These are phyloP conservation scores for Perithous albicinctus DNA, from an alignment of 2,888 invertebrate genomes.

Conservation along the genomic window DNA sequence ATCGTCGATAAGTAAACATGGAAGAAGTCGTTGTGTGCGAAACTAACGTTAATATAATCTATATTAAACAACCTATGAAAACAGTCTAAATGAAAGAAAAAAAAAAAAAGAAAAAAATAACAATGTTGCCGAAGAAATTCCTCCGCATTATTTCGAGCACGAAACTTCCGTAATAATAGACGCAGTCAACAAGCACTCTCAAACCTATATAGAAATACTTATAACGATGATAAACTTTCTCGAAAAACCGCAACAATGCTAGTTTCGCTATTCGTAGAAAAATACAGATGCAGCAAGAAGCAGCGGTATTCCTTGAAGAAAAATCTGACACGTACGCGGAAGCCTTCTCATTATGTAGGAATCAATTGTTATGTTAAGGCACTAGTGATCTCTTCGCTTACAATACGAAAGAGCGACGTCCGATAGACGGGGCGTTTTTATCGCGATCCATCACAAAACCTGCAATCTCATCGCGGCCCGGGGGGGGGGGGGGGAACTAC, in stretches of 20 bases:
- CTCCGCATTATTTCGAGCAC: slow-evolving; percentile 34
- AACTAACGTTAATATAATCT: slow-evolving; percentile 16
- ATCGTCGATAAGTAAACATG: slow-evolving; percentile 12
- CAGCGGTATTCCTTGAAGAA: not conserved
- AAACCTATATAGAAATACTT: slow-evolving; percentile 37
- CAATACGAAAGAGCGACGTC: not conserved
- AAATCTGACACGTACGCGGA: slow-evolving; percentile 10
- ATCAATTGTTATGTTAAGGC: slow-evolving; percentile 42
- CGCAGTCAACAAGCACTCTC: slow-evolving; percentile 27
- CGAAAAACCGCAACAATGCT: slow-evolving; percentile 58
- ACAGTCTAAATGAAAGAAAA: slow-evolving; percentile 31
- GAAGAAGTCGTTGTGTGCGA: slow-evolving; percentile 34
- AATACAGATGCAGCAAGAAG: slow-evolving; percentile 17
- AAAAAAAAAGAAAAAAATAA: slow-evolving; percentile 20
- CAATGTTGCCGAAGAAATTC: slow-evolving; percentile 30
- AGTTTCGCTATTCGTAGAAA: slow-evolving; percentile 33
- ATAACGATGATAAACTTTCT: slow-evolving; percentile 66
- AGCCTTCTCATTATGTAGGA: slow-evolving; percentile 16
- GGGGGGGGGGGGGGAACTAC: not conserved
- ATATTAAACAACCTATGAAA: slow-evolving; percentile 4
- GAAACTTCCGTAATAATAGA: slow-evolving; percentile 5
- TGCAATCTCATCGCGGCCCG: slow-evolving; percentile 13
- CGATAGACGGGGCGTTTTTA: not conserved
- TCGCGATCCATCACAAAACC: slow-evolving; percentile 7
- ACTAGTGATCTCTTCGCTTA: slow-evolving; percentile 17